Evolutionary conservation across 2,797 vertebrate species (phyloP).

Genomic region (Paedocypris micromegethes): DNA sequence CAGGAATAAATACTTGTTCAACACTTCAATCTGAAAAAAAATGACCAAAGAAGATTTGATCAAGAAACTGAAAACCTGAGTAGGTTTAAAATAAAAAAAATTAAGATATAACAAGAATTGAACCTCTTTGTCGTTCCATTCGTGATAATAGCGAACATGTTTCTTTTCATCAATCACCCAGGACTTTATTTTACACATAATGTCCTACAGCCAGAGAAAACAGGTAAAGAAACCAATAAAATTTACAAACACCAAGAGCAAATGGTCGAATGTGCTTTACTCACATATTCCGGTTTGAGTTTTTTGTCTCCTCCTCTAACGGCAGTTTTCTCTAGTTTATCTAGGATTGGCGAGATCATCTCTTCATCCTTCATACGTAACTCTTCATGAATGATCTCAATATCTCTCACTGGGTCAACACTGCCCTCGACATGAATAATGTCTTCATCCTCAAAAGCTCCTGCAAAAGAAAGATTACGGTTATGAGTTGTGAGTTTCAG

Average conservation of each 20-base stretch:
- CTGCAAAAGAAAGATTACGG: constrained; percentile 54
- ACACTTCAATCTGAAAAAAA: constrained; percentile 83
- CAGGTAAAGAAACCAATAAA: background rate
- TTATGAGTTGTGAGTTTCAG: background rate
- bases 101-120: background rate
- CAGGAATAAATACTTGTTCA: constrained; percentile 97
- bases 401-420: constrained; percentile 86
- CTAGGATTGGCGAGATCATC: constrained; percentile 82
- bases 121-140: constrained; percentile 99
- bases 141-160: constrained; percentile 85
- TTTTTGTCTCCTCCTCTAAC: constrained; percentile 95
- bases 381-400: constrained; percentile 83
- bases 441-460: constrained; percentile 97
- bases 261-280: constrained; percentile 52
- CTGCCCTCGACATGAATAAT: constrained; percentile 95
- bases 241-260: background rate
- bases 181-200: constrained; percentile 91
- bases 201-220: constrained; percentile 74
- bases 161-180: constrained; percentile 96
- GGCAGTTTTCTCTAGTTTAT: constrained; percentile 95
- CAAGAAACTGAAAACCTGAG: background rate
- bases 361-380: constrained; percentile 96
- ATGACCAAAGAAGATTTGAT: background rate
- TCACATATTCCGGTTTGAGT: constrained; percentile 96
- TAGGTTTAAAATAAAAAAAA: background rate